Evolutionary conservation across 2,797 vertebrate genomes (phyloP).

Genomic region (Poecile montanus): DNA sequence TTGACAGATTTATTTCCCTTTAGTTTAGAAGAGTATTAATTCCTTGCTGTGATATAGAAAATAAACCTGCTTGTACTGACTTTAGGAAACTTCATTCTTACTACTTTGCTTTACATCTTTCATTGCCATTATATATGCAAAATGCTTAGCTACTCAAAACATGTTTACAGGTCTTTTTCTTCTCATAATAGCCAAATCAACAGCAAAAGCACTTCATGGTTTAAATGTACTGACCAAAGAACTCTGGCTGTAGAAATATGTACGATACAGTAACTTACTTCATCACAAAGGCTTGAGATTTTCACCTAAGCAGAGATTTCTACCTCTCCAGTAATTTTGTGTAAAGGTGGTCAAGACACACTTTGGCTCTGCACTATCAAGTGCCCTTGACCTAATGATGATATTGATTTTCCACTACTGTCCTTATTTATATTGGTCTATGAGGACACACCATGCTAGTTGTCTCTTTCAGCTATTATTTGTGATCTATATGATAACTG

Average conservation of each 20-base stretch:
- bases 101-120: slow-evolving; percentile 56
- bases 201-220: slow-evolving; percentile 63
- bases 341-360: not conserved
- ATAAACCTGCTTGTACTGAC: slow-evolving; percentile 53
- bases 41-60: slow-evolving; percentile 51
- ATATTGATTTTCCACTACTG: slow-evolving; percentile 56
- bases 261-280: slow-evolving; percentile 39
- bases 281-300: slow-evolving; percentile 35
- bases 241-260: slow-evolving; percentile 54
- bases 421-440: slow-evolving; percentile 49
- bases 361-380: slow-evolving; percentile 26
- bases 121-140: slow-evolving; percentile 71
- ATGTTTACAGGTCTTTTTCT: slow-evolving; percentile 74
- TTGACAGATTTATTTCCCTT: slow-evolving; percentile 44
- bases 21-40: slow-evolving; percentile 62
- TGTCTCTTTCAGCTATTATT: slow-evolving; percentile 40
- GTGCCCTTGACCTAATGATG: slow-evolving; percentile 60
- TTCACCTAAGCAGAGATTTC: slow-evolving; percentile 51
- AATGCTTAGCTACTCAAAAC: slow-evolving; percentile 69
- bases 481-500: slow-evolving; percentile 30
- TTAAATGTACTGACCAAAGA: slow-evolving; percentile 60
- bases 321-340: not conserved
- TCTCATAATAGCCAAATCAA: slow-evolving; percentile 68
- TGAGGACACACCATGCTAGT: not conserved
- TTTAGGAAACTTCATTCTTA: slow-evolving; percentile 73